Base-by-base conservation (phyloP, 2,113 vertebrate genomes). In the Athene noctua region DNA sequence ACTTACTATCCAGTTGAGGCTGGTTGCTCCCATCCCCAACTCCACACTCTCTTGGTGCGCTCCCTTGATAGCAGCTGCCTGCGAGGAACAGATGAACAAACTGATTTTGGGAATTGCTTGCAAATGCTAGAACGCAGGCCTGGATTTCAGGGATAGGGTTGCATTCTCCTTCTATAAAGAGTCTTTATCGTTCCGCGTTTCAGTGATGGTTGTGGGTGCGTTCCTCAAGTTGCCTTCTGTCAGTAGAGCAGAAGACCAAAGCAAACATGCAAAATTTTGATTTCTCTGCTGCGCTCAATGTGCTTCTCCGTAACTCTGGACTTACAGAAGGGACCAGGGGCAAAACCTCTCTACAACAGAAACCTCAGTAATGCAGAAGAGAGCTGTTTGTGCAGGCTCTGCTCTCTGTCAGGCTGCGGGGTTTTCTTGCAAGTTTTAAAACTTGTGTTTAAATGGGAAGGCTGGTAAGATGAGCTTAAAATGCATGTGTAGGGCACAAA, bases 191-290 rank as follows among this genome's bases (percentile, higher is more conserved):
- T 54, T 34, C 17, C 3, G 1, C 18, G 0, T 61, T 29, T 21
- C 9, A 4, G 62, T 13, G 52, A 2, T 22, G 40, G 2, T 65
- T 2, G 2, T 1, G 0, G 0, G 27, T 15, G n/a, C 13, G 32
- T 40, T 21, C 26, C 44, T 77, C 23, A 20, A 7, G 3, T 12
- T 36, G 6, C 22, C 22, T 54, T 79, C 55, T 12, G 17, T 19
- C 6, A 2, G 18, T 30, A 26, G 49, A 46, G 63, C 29, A 19
- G 62, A 46, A 42, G 32, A n/a, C 27, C 6, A 12, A 5, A 78
- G 30, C 27, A 20, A 21, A 17, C 4, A 1, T 6, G 10, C 22
- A 23, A 20, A 15, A 22, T 42, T 4, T 40, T n/a, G 12, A 19
- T 52, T n/a, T 8, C 49, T 36, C 22, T 25, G 25, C 80, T 51